Evolutionary conservation across 2,888 invertebrate species (phyloP).

Genomic region (Ferrisia virgata): DNA sequence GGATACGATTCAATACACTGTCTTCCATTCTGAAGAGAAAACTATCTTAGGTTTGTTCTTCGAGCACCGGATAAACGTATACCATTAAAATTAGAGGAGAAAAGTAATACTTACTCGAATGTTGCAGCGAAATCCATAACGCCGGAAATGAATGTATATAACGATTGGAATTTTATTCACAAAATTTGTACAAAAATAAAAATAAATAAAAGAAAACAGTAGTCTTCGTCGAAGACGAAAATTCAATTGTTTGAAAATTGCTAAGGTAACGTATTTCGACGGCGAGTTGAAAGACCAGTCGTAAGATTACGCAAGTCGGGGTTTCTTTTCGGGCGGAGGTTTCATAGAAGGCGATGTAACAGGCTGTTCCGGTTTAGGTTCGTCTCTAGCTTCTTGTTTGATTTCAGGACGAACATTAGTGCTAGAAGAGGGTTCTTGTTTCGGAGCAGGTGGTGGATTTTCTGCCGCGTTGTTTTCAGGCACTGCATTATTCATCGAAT

Average conservation of each 20-base stretch:
- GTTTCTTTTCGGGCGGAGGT: conserved; percentile 84
- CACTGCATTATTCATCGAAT: neutral
- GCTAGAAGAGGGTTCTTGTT: conserved; percentile 60
- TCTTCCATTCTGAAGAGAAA: neutral
- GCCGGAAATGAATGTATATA: neutral
- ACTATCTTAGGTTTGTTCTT: neutral
- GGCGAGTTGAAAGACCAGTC: neutral
- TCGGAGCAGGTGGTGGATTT: neutral
- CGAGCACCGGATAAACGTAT: neutral
- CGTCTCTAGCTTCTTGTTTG: conserved; percentile 47
- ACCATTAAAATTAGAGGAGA: neutral
- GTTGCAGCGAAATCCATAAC: neutral
- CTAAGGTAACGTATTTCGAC: neutral
- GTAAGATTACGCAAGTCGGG: conserved; percentile 56
- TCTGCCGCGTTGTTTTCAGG: conserved; percentile 29
- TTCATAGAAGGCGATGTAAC: conserved; percentile 60
- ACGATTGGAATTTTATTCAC: neutral
- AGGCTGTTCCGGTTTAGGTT: conserved; percentile 46
- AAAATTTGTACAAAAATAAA: neutral
- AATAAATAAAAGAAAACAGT: neutral
- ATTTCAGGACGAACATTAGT: conserved; percentile 60
- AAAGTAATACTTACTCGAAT: neutral
- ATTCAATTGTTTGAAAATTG: too few relatives aligned
- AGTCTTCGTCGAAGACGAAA: too few relatives aligned
- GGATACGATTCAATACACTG: neutral